Conservation (phyloP, 2,888 invertebrate species). For the Koerneria pararmatus region DNA sequence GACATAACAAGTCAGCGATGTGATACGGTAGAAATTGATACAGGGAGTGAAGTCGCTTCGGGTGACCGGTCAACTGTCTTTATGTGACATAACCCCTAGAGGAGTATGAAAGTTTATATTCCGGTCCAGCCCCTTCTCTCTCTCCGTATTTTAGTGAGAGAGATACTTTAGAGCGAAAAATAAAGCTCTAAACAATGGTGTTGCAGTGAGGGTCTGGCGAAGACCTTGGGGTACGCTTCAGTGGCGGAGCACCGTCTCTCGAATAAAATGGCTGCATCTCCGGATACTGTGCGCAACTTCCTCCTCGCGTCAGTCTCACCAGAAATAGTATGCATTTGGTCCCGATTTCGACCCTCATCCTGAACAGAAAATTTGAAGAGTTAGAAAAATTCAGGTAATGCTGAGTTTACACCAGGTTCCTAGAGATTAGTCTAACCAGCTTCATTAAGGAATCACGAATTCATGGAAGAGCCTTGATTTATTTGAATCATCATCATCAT, state of each 20-base stretch:
- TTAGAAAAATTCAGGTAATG: no score
- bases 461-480: no score
- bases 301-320: slow-evolving; percentile 42
- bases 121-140: no score
- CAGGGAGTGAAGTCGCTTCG: background rate
- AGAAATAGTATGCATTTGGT: background rate
- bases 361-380: slow-evolving; percentile 11
- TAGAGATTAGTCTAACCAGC: no score
- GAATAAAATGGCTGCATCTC: slow-evolving; percentile 57
- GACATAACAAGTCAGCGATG: slow-evolving; percentile 49
- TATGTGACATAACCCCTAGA: background rate
- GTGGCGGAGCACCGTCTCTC: slow-evolving; percentile 54
- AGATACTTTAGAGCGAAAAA: no score
- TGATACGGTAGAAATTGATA: background rate
- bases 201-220: slow-evolving; percentile 53
- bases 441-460: no score
- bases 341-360: background rate
- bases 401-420: no score
- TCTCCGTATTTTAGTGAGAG: slow-evolving; percentile 23
- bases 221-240: slow-evolving; percentile 50
- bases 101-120: background rate
- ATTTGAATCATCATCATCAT: no score
- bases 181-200: no score
- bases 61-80: background rate
- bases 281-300: slow-evolving; percentile 55